These are phyloP conservation scores for Saguinus oedipus DNA, from an alignment of 2,797 vertebrate genomes.

Conservation along the genomic window DNA sequence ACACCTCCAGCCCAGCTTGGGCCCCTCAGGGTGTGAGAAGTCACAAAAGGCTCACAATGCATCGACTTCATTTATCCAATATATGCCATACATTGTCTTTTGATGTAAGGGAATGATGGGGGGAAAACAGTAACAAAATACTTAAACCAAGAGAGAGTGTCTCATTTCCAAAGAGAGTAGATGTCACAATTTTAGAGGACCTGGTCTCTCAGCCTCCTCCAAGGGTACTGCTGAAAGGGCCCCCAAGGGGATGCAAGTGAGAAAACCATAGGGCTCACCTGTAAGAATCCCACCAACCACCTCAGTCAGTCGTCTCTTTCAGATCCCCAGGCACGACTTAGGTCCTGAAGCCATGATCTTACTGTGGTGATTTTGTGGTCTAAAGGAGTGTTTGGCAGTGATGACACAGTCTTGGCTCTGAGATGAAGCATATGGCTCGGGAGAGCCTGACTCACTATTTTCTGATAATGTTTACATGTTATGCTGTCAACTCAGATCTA, in stretches of 20 bases:
- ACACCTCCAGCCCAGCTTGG: background rate
- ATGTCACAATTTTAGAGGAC: background rate
- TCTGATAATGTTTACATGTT: slow-evolving; percentile 1
- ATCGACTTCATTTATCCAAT: background rate
- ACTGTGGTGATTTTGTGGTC: background rate
- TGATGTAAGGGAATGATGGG: background rate
- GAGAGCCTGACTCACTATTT: slow-evolving; percentile 25
- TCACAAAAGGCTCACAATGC: background rate
- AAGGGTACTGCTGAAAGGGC: background rate
- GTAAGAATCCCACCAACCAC: background rate
- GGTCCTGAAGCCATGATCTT: background rate
- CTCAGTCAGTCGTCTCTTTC: background rate
- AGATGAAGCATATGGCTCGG: background rate
- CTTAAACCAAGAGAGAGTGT: background rate
- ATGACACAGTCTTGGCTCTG: background rate
- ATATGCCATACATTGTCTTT: background rate
- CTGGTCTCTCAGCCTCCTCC: background rate
- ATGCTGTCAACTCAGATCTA: background rate
- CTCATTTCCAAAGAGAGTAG: background rate
- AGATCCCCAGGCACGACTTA: accelerated
- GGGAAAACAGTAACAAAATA: background rate
- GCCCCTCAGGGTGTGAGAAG: background rate
- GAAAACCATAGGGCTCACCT: accelerated
- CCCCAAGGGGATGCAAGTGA: too few species aligned
- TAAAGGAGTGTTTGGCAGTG: background rate